Conservation (phyloP, 1,140 invertebrate species). For the Temnothorax nylanderi region DNA sequence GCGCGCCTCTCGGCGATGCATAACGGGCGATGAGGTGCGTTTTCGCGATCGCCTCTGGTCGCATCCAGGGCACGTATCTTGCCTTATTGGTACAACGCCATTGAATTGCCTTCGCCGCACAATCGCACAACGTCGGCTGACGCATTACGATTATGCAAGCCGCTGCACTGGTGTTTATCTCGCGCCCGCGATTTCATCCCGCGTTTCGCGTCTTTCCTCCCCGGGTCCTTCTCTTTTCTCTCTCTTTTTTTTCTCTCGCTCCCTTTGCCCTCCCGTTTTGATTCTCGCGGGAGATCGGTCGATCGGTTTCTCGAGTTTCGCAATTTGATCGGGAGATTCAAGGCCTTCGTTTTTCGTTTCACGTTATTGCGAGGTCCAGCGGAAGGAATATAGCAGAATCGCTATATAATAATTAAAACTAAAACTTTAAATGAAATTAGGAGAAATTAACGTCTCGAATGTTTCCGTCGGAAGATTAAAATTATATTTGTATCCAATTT, state of each 20-base stretch:
- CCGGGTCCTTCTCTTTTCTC: conserved; percentile 6
- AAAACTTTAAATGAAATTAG: conserved; percentile 1
- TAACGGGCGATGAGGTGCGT: conserved; percentile 8
- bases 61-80: conserved; percentile 79
- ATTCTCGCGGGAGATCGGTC: background rate
- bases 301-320: conserved; percentile 47
- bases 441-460: background rate
- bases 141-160: conserved; percentile 78
- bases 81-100: conserved; percentile 77
- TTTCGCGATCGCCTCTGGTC: conserved; percentile 35
- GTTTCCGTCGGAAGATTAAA: background rate
- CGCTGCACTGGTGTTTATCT: conserved; percentile 64
- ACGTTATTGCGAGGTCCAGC: background rate
- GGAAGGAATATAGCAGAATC: background rate
- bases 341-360: conserved; percentile 44
- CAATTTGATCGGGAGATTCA: conserved; percentile 61
- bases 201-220: conserved; percentile 61
- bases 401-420: background rate
- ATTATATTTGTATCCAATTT: background rate
- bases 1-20: background rate
- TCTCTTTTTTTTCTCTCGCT: background rate
- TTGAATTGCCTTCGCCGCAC: conserved; percentile 55
- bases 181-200: conserved; percentile 61
- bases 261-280: background rate
- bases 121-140: conserved; percentile 67